Conservation (phyloP, 2,113 vertebrate species). For the Onychostruthus taczanowskii region DNA sequence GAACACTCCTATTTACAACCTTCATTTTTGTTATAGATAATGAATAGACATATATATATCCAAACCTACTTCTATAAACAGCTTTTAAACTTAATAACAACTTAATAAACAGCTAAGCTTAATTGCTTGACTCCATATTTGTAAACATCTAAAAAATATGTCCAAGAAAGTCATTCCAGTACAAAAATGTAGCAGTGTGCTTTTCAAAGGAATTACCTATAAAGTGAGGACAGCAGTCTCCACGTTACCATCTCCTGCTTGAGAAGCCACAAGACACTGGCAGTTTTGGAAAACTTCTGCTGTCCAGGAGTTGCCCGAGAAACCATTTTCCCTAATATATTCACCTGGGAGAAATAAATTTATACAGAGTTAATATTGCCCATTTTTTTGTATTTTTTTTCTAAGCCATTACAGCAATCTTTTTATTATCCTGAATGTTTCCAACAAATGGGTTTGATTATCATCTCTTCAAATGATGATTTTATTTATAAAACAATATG, state of each 20-base stretch:
- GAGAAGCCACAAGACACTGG: conserved; percentile 92
- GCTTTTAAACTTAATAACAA: neutral
- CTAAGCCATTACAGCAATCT: neutral
- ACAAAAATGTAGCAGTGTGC: fast-evolving
- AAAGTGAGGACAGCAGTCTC: conserved; percentile 91
- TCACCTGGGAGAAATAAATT: conserved; percentile 76
- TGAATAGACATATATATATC: neutral
- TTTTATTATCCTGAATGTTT: neutral
- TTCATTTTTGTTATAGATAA: neutral
- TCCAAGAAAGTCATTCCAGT: neutral
- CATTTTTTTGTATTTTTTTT: neutral
- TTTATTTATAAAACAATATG: neutral
- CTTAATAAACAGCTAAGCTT: neutral
- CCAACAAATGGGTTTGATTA: neutral
- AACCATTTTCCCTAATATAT: conserved; percentile 86
- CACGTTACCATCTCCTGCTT: conserved; percentile 94
- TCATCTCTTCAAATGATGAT: neutral
- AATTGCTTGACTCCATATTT: neutral
- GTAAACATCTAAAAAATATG: neutral
- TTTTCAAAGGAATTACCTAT: conserved; percentile 78
- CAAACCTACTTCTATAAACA: neutral
- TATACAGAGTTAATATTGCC: neutral
- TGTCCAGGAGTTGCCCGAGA: conserved; percentile 86
- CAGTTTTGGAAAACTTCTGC: conserved; percentile 91
- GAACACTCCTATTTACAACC: neutral